Base-by-base conservation (phyloP, 1,140 invertebrate species). In the Hormaphis cornu region DNA sequence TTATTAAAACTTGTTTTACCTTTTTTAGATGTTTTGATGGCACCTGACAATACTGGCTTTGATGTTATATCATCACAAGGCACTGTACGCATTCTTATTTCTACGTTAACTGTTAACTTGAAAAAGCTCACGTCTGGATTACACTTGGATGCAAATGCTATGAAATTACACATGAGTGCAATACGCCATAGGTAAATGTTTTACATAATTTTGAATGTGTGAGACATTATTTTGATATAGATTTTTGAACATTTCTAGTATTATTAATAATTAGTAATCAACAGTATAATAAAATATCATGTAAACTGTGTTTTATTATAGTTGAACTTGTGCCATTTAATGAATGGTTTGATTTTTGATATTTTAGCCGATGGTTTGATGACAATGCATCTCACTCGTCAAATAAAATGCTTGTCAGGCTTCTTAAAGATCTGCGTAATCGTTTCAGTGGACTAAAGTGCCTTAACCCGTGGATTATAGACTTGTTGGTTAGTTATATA, bases 341-440 rank as follows among this genome's bases (percentile, higher is more conserved):
- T n/a, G n/a, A 16, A 20, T 52, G 4, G 30, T 46, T 42, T 58
- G 18, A 69, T 42, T 42, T 42, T 24, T 59, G 72, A 46, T 26
- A 72, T 75, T 75, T n/a, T 53, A 82, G 91, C 37, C 85, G 94
- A 4, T 98, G 96, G 95, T 98, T 98, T 79, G 96, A 99, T 78
- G 95, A 98, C 80, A 97, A 97, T 79, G 95, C 93, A 7, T 93
- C 93, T 77, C 94, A 98, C 79, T 96, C 95, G 4, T 93, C 93
- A 33, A 95, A 98, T 56, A 98, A 97, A 83, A 91, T 95, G 14
- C 79, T 99, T 0, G 96, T 98, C 73, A 84, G 96, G 14, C 82
- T 98, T 20, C 79, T 98, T 1, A 86, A 93, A 73, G 95, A 98
- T 80, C 82, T 99, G 72, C 86, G 89, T 73, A 86, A 84, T 50